Evolutionary conservation across 2,888 invertebrate species (phyloP).

Genomic region (Cloeon dipterum): DNA sequence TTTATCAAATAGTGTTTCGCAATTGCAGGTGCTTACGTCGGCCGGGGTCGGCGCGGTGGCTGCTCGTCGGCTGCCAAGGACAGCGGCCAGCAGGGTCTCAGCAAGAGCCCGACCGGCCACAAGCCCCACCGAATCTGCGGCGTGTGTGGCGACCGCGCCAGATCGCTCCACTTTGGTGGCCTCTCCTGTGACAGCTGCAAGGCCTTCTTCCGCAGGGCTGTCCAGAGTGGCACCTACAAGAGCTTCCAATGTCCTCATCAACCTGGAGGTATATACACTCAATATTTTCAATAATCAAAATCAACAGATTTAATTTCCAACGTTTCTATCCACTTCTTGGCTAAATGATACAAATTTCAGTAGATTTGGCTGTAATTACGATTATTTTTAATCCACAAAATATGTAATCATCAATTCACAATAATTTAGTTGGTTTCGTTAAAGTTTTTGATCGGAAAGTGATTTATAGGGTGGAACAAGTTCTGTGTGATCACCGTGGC

Average conservation of each 20-base stretch:
- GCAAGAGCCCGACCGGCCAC: too few species aligned
- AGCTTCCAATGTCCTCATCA: constrained; percentile 16
- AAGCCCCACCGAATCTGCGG: constrained; percentile 12
- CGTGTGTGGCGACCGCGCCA: constrained; percentile 17
- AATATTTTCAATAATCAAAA: background rate
- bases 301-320: background rate
- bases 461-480: background rate
- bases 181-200: constrained; percentile 18
- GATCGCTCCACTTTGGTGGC: constrained; percentile 18
- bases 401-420: too few species aligned
- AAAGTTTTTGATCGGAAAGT: background rate
- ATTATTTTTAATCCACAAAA: too few species aligned
- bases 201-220: constrained; percentile 19
- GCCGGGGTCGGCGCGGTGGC: too few species aligned
- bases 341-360: too few species aligned
- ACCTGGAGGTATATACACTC: constrained; percentile 3
- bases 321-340: too few species aligned
- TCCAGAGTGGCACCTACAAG: constrained; percentile 16
- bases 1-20: too few species aligned
- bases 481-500: constrained; percentile 12
- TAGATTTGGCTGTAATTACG: too few species aligned
- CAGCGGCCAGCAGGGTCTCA: too few species aligned
- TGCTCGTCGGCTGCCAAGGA: too few species aligned
- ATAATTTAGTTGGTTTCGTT: background rate
- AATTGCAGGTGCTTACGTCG: too few species aligned